Evolutionary conservation across 2,797 vertebrate genomes (phyloP), one percentile per base, ranked within the genome.

Genomic region (Ispidina picta): DNA sequence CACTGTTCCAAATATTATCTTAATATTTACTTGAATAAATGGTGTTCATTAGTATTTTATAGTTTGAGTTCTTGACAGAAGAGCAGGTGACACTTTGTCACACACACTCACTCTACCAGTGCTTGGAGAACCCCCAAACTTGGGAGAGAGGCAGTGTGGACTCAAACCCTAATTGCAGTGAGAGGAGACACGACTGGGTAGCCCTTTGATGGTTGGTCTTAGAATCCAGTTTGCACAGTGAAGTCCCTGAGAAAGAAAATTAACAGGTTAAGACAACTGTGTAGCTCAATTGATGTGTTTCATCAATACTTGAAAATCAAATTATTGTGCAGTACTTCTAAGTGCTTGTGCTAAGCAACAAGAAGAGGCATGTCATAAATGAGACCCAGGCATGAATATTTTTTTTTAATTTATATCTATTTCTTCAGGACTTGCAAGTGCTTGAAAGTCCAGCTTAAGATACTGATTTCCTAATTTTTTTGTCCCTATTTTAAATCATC

Each of bases 361-460:
- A 13, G 31, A 52, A 18, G 6, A 9, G 39, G 13, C 20, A 10
- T 35, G 20, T 21, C 13, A 5, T 28, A 48, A 68, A 39, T 13
- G 13, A 58, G 19, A 48, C 10, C 4, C 25, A 63, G 12, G 22
- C 19, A 29, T 12, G 39, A 31, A 7, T 46, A 8, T 46, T 22
- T 20, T 48, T 5, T 29, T 21, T 31, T 62, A 12, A 10, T 21
- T 59, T 64, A 29, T 23, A 26, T 48, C 39, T 55, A 16, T 9
- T 79, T 83, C 64, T 55, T 49, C 3, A 70, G n/a, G 29, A 23
- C 10, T 74, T 31, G 0, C 2, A 6, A 0, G 0, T 13, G 7
- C 20, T 8, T 14, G 37, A 73, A 72, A 63, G 22, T 23, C 13
- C 12, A 48, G 9, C 39, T n/a, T 43, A 22, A 59, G 10, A 17